phyloP scores from a whole-genome alignment of 2,888 invertebrate genomes.

The Dusona sp. region DNA sequence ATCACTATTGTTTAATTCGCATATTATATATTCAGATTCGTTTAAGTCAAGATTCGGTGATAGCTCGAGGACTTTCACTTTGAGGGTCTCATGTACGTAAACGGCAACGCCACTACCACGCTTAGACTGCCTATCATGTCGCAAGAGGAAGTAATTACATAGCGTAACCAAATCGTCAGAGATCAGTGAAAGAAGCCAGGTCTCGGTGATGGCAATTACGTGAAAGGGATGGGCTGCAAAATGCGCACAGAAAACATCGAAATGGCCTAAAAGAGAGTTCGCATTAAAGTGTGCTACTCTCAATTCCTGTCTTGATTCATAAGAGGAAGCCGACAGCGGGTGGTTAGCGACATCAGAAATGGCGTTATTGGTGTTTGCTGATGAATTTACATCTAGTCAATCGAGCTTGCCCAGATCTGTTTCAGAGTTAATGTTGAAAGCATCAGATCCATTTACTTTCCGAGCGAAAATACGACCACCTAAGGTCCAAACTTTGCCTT shows the following conservation, averaged over 20 bases:
- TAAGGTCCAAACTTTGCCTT: too few relatives aligned
- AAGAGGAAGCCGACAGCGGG: not conserved
- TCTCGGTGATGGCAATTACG: not conserved
- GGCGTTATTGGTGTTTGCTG: too few relatives aligned
- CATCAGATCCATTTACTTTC: too few relatives aligned
- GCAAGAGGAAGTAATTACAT: not conserved
- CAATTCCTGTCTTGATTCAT: too few relatives aligned
- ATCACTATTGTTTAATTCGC: not conserved
- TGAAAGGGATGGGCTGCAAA: not conserved
- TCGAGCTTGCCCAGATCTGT: too few relatives aligned
- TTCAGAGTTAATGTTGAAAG: too few relatives aligned
- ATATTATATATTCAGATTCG: not conserved
- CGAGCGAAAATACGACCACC: too few relatives aligned
- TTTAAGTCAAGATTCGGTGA: not conserved
- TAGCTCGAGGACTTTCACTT: not conserved
- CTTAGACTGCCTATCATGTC: not conserved
- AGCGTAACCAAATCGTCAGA: not conserved
- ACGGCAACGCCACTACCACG: not conserved
- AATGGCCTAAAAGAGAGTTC: not conserved
- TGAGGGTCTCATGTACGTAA: not conserved
- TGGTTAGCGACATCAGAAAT: too few relatives aligned
- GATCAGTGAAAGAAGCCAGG: constrained; percentile 6
- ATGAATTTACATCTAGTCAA: too few relatives aligned
- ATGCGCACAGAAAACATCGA: not conserved
- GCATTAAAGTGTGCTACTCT: not conserved